Percentiles rank a stretch among this genome's conserved stretches.
Evolutionary conservation across 1,140 invertebrate species (phyloP).

Genomic region (Sycophaga agraensis): DNA sequence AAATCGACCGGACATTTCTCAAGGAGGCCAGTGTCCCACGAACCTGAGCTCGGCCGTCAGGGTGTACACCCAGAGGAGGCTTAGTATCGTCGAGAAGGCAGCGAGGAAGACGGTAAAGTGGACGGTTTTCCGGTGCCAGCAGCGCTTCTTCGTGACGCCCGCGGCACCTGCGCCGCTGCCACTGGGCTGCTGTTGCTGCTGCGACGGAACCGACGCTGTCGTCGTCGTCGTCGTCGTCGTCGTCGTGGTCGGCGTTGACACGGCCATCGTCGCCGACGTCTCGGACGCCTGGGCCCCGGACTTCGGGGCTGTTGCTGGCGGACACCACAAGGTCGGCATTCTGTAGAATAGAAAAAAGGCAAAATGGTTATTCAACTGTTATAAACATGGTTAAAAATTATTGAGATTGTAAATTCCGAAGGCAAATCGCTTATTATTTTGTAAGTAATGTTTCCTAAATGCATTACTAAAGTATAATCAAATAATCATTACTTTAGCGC

Average conservation of each 20-base stretch:
- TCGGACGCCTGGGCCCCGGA: background rate
- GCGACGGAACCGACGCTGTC: background rate
- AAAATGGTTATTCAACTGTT: too few species aligned
- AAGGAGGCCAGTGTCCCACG: too few species aligned
- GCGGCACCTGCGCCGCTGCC: background rate
- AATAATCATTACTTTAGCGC: too few species aligned
- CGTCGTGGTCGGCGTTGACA: background rate
- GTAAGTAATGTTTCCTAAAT: too few species aligned
- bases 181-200: too few species aligned
- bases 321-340: background rate
- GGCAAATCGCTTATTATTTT: too few species aligned
- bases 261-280: background rate
- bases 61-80: slow-evolving; percentile 23
- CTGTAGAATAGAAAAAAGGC: background rate
- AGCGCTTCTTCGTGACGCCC: slow-evolving; percentile 4
- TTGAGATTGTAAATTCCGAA: too few species aligned
- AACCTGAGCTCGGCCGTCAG: slow-evolving; percentile 27
- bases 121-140: slow-evolving; percentile 18
- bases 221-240: slow-evolving; percentile 1
- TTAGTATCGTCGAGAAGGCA: slow-evolving; percentile 28
- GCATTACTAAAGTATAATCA: too few species aligned
- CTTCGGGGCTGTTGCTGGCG: too few species aligned
- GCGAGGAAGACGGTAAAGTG: slow-evolving; percentile 26
- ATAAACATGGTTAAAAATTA: too few species aligned
- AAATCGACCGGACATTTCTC: too few species aligned